A percentile compares a stretch with the other conserved stretches of the same genome.
Evolutionary conservation across 2,888 invertebrate genomes (phyloP).

Genomic region (Taphrorychus bicolor): DNA sequence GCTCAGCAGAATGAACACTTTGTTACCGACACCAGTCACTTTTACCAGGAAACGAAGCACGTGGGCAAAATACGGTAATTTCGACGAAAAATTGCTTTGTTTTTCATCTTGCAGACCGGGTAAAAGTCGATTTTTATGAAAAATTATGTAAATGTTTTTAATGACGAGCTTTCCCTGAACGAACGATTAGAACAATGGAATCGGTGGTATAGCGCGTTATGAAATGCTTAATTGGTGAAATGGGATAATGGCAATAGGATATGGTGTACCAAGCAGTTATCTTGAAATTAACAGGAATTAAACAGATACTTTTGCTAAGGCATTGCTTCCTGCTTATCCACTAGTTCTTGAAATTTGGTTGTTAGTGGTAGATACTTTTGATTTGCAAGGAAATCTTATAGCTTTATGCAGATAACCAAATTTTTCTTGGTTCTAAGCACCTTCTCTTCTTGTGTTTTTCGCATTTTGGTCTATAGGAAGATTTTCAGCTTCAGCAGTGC

Average conservation of each 20-base stretch:
- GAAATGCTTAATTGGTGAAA: not conserved
- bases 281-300: not conserved
- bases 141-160: conserved; percentile 21
- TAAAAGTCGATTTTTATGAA: conserved; percentile 28
- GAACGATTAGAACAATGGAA: not conserved
- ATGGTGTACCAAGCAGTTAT: not conserved
- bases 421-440: no score
- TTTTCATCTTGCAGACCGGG: conserved; percentile 33
- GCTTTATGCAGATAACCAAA: no score
- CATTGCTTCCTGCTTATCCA: not conserved
- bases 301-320: not conserved
- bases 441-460: no score
- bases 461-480: no score
- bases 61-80: conserved; percentile 33
- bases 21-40: conserved; percentile 22
- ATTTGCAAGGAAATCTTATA: no score
- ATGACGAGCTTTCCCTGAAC: conserved; percentile 1
- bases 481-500: no score
- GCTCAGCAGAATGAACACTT: conserved; percentile 14
- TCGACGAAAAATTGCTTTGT: conserved; percentile 29
- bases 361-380: no score
- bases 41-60: conserved; percentile 36
- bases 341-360: no score
- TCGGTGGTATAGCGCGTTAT: no score
- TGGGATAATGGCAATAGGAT: not conserved